phyloP scores from a whole-genome alignment of 2,888 invertebrate species.

The Drosophila rellima region DNA sequence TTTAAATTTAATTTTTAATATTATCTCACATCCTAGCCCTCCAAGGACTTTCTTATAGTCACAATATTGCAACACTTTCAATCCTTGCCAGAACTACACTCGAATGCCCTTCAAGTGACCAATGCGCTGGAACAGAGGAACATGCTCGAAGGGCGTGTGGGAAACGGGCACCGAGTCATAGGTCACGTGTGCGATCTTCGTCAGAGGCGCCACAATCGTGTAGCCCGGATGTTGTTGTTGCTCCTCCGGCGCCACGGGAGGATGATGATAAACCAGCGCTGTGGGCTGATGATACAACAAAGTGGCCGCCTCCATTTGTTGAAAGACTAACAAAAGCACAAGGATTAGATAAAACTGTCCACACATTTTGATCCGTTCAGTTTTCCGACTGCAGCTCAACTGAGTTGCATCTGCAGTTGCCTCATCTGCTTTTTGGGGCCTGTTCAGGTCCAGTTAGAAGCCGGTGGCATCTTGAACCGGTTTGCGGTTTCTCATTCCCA shows the following conservation, averaged over 20 bases:
- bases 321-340: conserved; percentile 6
- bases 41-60: no score
- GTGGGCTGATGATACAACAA: conserved; percentile 50
- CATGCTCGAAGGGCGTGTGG: conserved; percentile 74
- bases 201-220: conserved; percentile 75
- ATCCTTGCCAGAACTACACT: conserved; percentile 10
- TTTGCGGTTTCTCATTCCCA: conserved; percentile 51
- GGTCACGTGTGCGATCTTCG: conserved; percentile 78
- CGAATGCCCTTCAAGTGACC: conserved; percentile 63
- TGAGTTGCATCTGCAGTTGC: conserved; percentile 28
- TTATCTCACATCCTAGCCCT: no score
- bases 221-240: conserved; percentile 69
- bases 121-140: conserved; percentile 78
- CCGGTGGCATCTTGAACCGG: conserved; percentile 56
- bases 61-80: no score
- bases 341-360: not conserved
- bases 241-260: conserved; percentile 20
- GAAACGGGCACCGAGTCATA: conserved; percentile 78
- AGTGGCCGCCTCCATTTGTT: conserved; percentile 32
- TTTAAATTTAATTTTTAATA: no score
- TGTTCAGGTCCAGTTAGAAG: conserved; percentile 57
- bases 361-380: conserved; percentile 38
- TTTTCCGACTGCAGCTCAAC: conserved; percentile 46
- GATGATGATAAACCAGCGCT: conserved; percentile 57
- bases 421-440: not conserved